These are phyloP conservation scores for Acrocephalus kingi DNA, from an alignment of 2,113 vertebrate species.

Conservation along the genomic window DNA sequence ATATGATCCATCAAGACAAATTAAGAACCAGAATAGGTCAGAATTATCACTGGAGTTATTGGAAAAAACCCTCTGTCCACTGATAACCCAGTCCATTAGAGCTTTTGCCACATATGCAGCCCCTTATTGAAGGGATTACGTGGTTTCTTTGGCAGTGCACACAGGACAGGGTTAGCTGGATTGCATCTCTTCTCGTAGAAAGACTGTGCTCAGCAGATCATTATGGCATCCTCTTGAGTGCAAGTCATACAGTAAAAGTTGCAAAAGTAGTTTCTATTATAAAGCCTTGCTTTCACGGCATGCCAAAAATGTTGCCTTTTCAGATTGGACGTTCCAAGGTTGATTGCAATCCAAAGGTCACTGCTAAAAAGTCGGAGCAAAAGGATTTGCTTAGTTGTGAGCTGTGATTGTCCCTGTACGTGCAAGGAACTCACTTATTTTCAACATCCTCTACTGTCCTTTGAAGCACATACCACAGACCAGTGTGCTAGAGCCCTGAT, in stretches of 20 bases:
- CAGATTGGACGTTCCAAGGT: neutral
- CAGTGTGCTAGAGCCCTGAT: neutral
- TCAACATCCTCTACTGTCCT: neutral
- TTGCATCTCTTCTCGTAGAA: neutral
- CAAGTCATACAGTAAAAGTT: neutral
- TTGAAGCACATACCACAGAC: neutral
- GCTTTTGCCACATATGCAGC: neutral
- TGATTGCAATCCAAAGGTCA: conserved; percentile 25
- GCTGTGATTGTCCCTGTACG: neutral
- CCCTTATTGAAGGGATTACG: neutral
- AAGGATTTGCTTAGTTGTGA: neutral
- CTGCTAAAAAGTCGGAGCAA: neutral
- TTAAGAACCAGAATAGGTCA: neutral
- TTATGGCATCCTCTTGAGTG: neutral
- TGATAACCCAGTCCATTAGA: neutral
- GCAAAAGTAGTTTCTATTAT: conserved; percentile 26
- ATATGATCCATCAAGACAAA: neutral
- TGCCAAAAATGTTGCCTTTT: conserved; percentile 34
- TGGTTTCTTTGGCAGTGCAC: neutral
- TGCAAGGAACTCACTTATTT: neutral
- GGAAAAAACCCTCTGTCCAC: neutral
- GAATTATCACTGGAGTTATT: neutral
- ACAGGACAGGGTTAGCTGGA: neutral
- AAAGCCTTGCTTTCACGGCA: neutral
- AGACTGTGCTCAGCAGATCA: neutral